Conservation (phyloP, 1,140 invertebrate species). For the Lutraria rhynchaena region DNA sequence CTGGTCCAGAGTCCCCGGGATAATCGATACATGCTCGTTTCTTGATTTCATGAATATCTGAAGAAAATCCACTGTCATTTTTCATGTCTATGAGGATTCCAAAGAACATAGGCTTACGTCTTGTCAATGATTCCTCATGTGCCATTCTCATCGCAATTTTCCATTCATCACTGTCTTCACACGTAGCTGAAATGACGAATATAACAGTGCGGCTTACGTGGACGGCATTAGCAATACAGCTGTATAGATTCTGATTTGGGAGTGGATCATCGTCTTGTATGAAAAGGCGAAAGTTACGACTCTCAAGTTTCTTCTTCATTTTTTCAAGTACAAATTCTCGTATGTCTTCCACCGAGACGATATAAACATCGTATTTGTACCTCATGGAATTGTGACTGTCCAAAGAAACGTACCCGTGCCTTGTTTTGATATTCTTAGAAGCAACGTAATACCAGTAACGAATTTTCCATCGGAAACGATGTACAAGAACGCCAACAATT, state of each 20-base stretch:
- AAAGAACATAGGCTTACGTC: slow-evolving; percentile 39
- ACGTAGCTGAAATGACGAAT: slow-evolving; percentile 11
- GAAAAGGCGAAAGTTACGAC: not conserved
- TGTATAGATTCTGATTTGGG: slow-evolving; percentile 6
- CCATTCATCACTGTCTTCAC: slow-evolving; percentile 24
- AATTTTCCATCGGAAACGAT: slow-evolving; percentile 33
- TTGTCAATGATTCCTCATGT: slow-evolving; percentile 29
- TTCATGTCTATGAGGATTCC: slow-evolving; percentile 15
- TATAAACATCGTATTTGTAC: slow-evolving; percentile 32
- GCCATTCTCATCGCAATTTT: slow-evolving; percentile 40
- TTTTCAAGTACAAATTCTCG: slow-evolving; percentile 1
- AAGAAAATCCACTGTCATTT: not conserved
- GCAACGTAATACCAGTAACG: slow-evolving; percentile 49
- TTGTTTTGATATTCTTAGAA: not conserved
- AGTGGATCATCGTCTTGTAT: not conserved
- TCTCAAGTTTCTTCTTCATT: not conserved
- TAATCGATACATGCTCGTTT: slow-evolving; percentile 24
- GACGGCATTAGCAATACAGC: slow-evolving; percentile 24
- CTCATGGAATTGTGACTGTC: not conserved
- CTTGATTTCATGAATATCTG: slow-evolving; percentile 23
- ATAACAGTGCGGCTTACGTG: slow-evolving; percentile 5
- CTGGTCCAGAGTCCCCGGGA: slow-evolving; percentile 23
- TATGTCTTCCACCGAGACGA: not conserved
- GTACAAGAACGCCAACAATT: not conserved
- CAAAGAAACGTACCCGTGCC: not conserved